A percentile compares a stretch with the other conserved stretches of the same genome.
Conservation (phyloP, 1,140 invertebrate species). For the Apis laboriosa region DNA sequence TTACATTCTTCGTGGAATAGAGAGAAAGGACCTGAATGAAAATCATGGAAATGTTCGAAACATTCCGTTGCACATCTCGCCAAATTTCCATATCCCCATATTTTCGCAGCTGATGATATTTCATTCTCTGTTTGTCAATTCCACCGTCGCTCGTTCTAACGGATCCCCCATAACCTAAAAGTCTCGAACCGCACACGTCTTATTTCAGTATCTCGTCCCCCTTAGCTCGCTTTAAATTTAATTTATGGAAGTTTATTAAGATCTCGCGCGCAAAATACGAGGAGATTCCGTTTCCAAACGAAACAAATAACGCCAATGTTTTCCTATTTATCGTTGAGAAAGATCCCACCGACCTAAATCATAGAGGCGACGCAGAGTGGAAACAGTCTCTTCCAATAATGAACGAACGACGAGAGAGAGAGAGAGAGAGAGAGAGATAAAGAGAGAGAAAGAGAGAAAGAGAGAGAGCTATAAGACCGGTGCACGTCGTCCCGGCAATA, state of each 20-base stretch:
- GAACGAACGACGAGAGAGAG: background rate
- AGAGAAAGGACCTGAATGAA: too few species aligned
- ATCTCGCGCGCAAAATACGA: background rate
- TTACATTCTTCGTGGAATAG: too few species aligned
- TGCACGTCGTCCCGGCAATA: background rate
- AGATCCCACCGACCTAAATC: slow-evolving; percentile 1
- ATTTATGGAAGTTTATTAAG: background rate
- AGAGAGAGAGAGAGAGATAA: too few species aligned
- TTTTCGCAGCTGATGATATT: too few species aligned
- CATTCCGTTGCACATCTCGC: too few species aligned
- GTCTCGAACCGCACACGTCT: background rate
- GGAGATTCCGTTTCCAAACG: background rate
- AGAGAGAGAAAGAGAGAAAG: too few species aligned
- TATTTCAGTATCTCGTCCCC: slow-evolving; percentile 1
- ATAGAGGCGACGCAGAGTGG: background rate
- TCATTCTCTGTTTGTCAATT: too few species aligned
- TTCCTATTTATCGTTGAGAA: background rate
- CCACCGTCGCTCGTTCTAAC: background rate
- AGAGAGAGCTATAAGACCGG: too few species aligned
- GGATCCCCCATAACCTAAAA: too few species aligned
- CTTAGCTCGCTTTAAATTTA: background rate
- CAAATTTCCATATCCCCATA: too few species aligned
- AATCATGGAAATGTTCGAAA: too few species aligned
- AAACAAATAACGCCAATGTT: background rate
- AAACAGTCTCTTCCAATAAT: background rate